Percentiles rank a stretch among this genome's conserved stretches.
Conservation (phyloP, 1,140 invertebrate genomes). For the Limonius californicus region DNA sequence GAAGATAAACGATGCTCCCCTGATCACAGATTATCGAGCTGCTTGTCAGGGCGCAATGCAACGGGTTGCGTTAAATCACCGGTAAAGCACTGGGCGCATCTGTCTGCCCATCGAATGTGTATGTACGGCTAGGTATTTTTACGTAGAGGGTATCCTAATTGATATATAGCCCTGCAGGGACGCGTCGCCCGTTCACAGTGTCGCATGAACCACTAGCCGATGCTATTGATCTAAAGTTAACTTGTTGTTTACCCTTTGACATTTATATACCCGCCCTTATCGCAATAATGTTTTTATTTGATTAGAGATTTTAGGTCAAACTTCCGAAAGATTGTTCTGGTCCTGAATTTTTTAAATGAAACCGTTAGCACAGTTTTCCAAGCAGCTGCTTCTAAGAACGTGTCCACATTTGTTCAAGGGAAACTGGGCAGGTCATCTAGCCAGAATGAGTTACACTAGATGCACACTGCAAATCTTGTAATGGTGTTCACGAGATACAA, state of each 20-base stretch:
- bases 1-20: slow-evolving; percentile 26
- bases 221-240: slow-evolving; percentile 32
- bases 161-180: slow-evolving; percentile 37
- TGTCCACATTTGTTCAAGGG: no score
- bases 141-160: slow-evolving; percentile 30
- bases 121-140: slow-evolving; percentile 25
- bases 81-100: slow-evolving; percentile 29
- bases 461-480: no score
- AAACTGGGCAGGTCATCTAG: no score
- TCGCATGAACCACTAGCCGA: slow-evolving; percentile 6
- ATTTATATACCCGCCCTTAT: slow-evolving; percentile 17
- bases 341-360: background rate
- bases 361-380: no score
- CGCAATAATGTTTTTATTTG: background rate
- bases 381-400: no score
- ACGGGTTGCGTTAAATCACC: slow-evolving; percentile 29
- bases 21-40: slow-evolving; percentile 29
- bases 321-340: background rate
- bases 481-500: no score
- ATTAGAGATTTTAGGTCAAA: background rate
- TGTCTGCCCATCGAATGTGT: slow-evolving; percentile 25
- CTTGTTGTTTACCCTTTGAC: slow-evolving; percentile 29
- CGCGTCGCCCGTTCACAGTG: slow-evolving; percentile 16
- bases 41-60: slow-evolving; percentile 23
- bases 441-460: no score